A percentile compares a stretch with the other conserved stretches of the same genome.
Evolutionary conservation across 2,797 vertebrate species (phyloP).

Genomic region (Agapornis canus): DNA sequence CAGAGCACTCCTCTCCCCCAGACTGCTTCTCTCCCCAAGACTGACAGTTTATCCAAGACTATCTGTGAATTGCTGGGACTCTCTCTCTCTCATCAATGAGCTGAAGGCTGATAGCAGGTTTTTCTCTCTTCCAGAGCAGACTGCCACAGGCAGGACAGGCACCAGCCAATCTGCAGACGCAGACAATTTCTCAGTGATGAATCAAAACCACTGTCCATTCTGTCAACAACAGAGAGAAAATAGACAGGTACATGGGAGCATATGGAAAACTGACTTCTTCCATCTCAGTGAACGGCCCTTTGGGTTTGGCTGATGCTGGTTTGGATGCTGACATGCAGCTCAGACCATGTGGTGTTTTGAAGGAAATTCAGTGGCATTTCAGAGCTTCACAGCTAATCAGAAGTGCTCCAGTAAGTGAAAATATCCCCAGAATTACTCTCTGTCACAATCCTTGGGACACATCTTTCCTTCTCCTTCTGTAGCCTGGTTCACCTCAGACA

Average conservation of each 20-base stretch:
- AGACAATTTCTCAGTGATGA: background rate
- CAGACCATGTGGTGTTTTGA: background rate
- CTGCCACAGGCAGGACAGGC: background rate
- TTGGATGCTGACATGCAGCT: background rate
- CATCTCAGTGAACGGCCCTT: background rate
- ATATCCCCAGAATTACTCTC: background rate
- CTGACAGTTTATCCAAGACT: background rate
- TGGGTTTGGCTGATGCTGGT: background rate
- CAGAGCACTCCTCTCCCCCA: background rate
- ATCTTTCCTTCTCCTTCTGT: background rate
- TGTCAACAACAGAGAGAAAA: background rate
- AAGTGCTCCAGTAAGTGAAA: background rate
- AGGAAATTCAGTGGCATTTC: background rate
- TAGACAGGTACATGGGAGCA: background rate
- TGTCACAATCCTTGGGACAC: background rate
- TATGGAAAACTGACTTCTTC: rapidly evolving
- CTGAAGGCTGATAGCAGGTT: background rate
- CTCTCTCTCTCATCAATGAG: background rate
- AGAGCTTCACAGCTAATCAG: background rate
- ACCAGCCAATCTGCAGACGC: background rate
- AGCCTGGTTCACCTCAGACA: background rate
- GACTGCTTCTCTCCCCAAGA: background rate
- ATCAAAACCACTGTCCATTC: background rate
- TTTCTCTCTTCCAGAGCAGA: background rate
- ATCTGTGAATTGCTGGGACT: background rate